Percentiles rank a stretch among this genome's conserved stretches.
Conservation (phyloP, 2,113 vertebrate genomes). For the Notothenia rossii region DNA sequence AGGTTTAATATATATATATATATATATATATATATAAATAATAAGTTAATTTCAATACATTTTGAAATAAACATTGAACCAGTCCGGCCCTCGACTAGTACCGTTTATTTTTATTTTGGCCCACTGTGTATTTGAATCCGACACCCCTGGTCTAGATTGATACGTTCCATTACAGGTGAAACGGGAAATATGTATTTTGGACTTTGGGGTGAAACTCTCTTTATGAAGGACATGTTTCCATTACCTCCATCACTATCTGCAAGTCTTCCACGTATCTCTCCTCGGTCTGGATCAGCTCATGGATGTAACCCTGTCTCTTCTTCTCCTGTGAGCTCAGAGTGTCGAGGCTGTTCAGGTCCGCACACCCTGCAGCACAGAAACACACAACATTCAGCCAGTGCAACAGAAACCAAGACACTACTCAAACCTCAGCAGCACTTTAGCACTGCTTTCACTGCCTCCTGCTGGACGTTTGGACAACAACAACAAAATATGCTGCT, state of each 20-base stretch:
- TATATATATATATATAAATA: no score
- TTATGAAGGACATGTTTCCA: neutral
- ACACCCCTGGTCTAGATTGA: no score
- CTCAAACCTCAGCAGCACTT: neutral
- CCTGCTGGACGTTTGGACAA: conserved; percentile 19
- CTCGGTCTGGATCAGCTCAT: conserved; percentile 94
- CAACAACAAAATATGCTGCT: neutral
- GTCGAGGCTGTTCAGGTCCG: conserved; percentile 91
- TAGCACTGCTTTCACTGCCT: conserved; percentile 23
- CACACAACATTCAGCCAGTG: neutral
- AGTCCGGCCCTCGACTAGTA: no score
- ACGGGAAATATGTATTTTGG: no score
- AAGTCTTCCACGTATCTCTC: conserved; percentile 94
- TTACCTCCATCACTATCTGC: conserved; percentile 93
- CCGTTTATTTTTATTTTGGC: no score
- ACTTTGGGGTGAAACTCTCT: no score
- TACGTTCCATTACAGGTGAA: no score
- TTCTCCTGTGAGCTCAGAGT: conserved; percentile 91
- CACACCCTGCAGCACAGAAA: conserved; percentile 87
- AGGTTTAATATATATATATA: no score
- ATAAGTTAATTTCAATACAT: no score
- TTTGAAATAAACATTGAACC: no score
- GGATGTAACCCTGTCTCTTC: conserved; percentile 96
- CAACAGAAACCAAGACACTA: neutral
- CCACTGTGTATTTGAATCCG: no score